A percentile compares a stretch with the other conserved stretches of the same genome.
Conservation (phyloP, 2,113 vertebrate species). For the Callithrix jacchus region DNA sequence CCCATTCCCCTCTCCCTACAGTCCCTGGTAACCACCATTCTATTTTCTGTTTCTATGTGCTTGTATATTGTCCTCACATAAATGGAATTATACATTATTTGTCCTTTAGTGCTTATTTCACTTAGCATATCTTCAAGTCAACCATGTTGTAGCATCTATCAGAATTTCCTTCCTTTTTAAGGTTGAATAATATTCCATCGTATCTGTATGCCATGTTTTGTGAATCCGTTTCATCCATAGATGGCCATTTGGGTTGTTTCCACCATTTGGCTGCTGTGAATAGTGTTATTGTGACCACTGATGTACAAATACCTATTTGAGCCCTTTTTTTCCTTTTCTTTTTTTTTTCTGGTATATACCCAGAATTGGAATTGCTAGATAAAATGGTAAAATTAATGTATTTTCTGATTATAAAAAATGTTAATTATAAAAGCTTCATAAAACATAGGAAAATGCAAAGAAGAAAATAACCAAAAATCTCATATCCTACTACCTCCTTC, state of each 20-base stretch:
- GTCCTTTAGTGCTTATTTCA: background rate
- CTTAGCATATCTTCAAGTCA: background rate
- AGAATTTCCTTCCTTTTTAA: background rate
- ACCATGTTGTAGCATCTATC: background rate
- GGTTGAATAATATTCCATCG: background rate
- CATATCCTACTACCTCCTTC: background rate
- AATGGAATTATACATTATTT: background rate
- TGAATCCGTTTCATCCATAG: background rate
- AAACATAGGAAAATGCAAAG: slow-evolving; percentile 5
- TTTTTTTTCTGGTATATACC: background rate
- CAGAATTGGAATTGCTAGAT: background rate
- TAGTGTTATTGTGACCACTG: background rate
- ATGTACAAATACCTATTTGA: background rate
- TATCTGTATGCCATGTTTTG: background rate
- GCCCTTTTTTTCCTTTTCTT: background rate
- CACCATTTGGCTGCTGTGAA: background rate
- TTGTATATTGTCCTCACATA: background rate
- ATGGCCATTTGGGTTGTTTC: background rate
- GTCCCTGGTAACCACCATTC: background rate
- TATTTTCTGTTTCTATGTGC: background rate
- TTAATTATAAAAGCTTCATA: background rate
- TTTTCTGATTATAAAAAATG: background rate
- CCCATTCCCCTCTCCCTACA: background rate
- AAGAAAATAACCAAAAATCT: slow-evolving; percentile 19
- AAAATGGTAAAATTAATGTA: background rate